Conservation (phyloP, 2,113 vertebrate species). For the Planiliza haematocheilus region DNA sequence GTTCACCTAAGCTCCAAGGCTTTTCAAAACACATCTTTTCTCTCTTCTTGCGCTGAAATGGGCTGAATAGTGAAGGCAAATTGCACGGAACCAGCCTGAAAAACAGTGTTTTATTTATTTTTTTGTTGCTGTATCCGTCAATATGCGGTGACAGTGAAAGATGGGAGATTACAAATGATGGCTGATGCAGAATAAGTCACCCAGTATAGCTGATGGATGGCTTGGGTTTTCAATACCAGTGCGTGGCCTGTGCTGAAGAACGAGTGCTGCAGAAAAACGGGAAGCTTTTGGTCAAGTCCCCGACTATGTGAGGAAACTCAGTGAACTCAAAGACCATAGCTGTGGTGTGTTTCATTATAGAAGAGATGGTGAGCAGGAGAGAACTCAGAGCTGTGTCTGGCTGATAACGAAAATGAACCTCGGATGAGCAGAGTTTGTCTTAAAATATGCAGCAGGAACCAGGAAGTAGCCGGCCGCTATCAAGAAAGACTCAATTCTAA, state of each 20-base stretch:
- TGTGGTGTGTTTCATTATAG: constrained; percentile 60
- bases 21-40: constrained; percentile 12
- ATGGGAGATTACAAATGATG: constrained; percentile 41
- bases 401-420: constrained; percentile 71
- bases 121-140: constrained; percentile 15
- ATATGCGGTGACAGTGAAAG: constrained; percentile 45
- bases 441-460: constrained; percentile 74
- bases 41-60: constrained; percentile 31
- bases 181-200: constrained; percentile 38
- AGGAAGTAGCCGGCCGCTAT: constrained; percentile 56
- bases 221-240: constrained; percentile 28
- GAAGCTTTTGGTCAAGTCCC: constrained; percentile 33
- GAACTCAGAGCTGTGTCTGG: constrained; percentile 60
- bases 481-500: constrained; percentile 33
- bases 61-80: constrained; percentile 43
- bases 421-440: constrained; percentile 59
- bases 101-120: constrained; percentile 9
- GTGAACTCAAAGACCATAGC: constrained; percentile 55
- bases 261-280: constrained; percentile 7
- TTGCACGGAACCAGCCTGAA: constrained; percentile 33
- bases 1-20: constrained; percentile 16
- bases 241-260: constrained; percentile 14
- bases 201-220: constrained; percentile 37
- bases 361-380: constrained; percentile 66
- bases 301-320: constrained; percentile 40